These are phyloP conservation scores for Achlya flavicornis DNA, from an alignment of 2,888 invertebrate genomes.

Conservation along the genomic window DNA sequence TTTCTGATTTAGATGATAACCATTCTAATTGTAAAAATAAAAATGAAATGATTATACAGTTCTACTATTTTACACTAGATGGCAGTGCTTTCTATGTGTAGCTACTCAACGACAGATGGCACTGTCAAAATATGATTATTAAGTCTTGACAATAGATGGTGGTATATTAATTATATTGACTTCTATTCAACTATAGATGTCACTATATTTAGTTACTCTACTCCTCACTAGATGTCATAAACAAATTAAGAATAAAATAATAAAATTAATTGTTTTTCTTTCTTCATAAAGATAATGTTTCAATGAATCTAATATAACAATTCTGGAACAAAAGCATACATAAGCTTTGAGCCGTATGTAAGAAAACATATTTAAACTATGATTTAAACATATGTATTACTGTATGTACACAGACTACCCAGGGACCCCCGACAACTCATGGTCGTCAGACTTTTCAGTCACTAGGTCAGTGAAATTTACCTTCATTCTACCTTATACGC, in stretches of 20 bases:
- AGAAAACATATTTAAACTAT: too few relatives aligned
- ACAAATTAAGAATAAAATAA: constrained; percentile 2
- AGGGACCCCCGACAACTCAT: too few relatives aligned
- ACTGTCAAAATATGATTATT: constrained; percentile 11
- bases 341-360: too few relatives aligned
- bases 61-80: constrained; percentile 35
- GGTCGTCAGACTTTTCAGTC: too few relatives aligned
- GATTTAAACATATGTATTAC: too few relatives aligned
- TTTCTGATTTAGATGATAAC: neutral
- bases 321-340: too few relatives aligned
- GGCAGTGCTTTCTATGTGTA: constrained; percentile 20
- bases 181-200: constrained; percentile 24
- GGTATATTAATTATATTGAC: constrained; percentile 10
- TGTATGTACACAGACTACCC: too few relatives aligned
- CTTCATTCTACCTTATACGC: too few relatives aligned
- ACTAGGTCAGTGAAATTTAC: too few relatives aligned
- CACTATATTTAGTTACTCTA: constrained; percentile 20
- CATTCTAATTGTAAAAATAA: neutral
- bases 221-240: constrained; percentile 35
- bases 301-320: too few relatives aligned
- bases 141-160: constrained; percentile 37
- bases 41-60: constrained; percentile 8
- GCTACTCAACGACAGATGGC: neutral
- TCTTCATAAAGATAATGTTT: too few relatives aligned
- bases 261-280: too few relatives aligned